Conservation (phyloP, 1,140 invertebrate genomes). For the Lepidurus couesii region DNA sequence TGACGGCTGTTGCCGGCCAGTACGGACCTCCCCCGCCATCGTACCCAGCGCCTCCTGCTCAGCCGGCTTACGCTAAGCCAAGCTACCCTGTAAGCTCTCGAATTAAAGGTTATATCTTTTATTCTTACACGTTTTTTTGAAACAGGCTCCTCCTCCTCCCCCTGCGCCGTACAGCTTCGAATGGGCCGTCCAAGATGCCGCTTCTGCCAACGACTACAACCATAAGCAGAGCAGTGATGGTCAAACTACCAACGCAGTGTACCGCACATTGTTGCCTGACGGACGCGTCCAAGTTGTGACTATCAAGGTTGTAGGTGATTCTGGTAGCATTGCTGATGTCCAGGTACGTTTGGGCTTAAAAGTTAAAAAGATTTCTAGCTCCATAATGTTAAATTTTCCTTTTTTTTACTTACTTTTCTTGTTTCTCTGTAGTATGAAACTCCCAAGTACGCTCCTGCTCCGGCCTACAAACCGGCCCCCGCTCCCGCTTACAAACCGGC, state of each 20-base stretch:
- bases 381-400: not conserved
- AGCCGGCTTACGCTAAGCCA: not conserved
- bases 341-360: not conserved
- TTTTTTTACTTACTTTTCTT: not conserved
- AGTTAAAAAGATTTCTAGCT: not conserved
- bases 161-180: conserved; percentile 25
- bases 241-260: conserved; percentile 39
- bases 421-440: not conserved
- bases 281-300: not conserved
- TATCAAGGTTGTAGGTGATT: not conserved
- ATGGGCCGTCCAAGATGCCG: conserved; percentile 34
- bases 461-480: not conserved
- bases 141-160: not conserved
- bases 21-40: not conserved
- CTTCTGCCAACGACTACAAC: conserved; percentile 35
- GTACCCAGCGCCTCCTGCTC: not conserved
- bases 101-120: not conserved
- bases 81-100: not conserved
- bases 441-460: not conserved
- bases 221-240: conserved; percentile 44
- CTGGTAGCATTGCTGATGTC: not conserved
- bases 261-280: not conserved
- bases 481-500: not conserved
- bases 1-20: not conserved
- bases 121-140: not conserved